phyloP scores from a whole-genome alignment of 1,140 invertebrate genomes.

The Zaprionus ghesquierei region DNA sequence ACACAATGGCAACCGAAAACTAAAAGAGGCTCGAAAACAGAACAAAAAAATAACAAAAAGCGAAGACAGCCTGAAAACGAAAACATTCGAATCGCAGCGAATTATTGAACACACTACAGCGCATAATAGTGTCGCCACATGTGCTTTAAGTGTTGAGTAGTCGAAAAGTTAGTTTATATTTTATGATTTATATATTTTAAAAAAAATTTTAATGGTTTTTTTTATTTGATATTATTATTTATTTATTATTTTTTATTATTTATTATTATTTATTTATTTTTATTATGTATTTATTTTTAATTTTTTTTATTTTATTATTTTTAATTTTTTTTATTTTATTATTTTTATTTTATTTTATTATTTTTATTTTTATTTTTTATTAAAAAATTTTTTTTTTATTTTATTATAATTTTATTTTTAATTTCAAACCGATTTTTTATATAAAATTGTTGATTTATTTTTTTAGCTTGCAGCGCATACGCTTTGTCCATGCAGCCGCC shows the following conservation, averaged over 20 bases:
- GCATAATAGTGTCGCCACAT: neutral
- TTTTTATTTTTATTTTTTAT: neutral
- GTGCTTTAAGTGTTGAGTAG: too few relatives aligned
- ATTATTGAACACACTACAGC: conserved; percentile 7
- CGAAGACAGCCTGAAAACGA: conserved; percentile 22
- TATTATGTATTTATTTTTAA: too few relatives aligned
- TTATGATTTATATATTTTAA: too few relatives aligned
- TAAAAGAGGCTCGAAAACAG: conserved; percentile 54
- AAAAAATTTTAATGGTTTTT: too few relatives aligned
- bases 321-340: too few relatives aligned
- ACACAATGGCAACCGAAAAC: conserved; percentile 43
- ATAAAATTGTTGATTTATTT: too few relatives aligned
- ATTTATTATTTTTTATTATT: too few relatives aligned
- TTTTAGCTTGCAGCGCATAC: neutral
- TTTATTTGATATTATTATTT: too few relatives aligned
- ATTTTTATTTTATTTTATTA: neutral
- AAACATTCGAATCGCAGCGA: neutral
- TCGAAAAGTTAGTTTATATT: neutral
- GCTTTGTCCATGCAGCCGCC: neutral
- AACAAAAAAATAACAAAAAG: conserved; percentile 5
- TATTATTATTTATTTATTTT: too few relatives aligned
- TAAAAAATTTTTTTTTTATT: neutral
- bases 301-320: too few relatives aligned
- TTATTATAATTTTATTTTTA: neutral
- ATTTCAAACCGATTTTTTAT: too few relatives aligned